phyloP scores from a whole-genome alignment of 37 sponge, comb jelly and placozoan species.

The Corticium candelabrum region DNA sequence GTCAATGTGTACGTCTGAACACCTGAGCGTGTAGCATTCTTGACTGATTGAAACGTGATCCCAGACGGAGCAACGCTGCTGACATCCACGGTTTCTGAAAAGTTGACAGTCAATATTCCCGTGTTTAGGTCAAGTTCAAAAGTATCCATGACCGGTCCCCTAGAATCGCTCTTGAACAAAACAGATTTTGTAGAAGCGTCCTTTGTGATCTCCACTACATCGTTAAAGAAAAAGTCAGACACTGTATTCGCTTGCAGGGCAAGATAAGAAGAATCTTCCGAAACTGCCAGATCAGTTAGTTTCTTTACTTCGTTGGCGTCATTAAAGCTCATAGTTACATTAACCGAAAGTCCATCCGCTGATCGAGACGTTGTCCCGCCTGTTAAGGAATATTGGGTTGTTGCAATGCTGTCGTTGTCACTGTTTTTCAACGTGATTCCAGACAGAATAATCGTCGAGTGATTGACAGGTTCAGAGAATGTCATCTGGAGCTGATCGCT shows the following conservation, averaged over 20 bases:
- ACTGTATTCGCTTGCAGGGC: background rate
- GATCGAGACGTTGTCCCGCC: slow-evolving; percentile 16
- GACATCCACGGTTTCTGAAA: slow-evolving; percentile 67
- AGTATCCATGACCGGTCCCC: background rate
- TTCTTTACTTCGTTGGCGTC: slow-evolving; percentile 83
- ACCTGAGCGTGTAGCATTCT: background rate
- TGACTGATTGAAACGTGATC: background rate
- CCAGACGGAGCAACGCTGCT: background rate
- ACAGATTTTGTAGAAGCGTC: background rate
- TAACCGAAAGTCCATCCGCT: slow-evolving; percentile 15
- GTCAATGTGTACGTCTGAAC: background rate
- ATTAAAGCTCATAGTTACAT: slow-evolving; percentile 28
- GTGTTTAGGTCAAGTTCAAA: slow-evolving; percentile 16
- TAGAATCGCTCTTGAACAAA: background rate
- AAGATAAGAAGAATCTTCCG: background rate
- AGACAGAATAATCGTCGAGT: background rate
- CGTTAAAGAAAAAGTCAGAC: background rate
- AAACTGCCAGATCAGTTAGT: background rate
- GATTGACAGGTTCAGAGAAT: slow-evolving; percentile 18
- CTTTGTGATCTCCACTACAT: background rate
- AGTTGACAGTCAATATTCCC: slow-evolving; percentile 43
- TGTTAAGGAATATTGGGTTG: slow-evolving; percentile 34
- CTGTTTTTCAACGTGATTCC: slow-evolving; percentile 45
- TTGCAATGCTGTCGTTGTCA: background rate
- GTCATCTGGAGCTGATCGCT: background rate